Percentiles rank a stretch among this genome's conserved stretches.
Evolutionary conservation across 2,888 invertebrate species (phyloP).

Genomic region (Oasisia sp.): DNA sequence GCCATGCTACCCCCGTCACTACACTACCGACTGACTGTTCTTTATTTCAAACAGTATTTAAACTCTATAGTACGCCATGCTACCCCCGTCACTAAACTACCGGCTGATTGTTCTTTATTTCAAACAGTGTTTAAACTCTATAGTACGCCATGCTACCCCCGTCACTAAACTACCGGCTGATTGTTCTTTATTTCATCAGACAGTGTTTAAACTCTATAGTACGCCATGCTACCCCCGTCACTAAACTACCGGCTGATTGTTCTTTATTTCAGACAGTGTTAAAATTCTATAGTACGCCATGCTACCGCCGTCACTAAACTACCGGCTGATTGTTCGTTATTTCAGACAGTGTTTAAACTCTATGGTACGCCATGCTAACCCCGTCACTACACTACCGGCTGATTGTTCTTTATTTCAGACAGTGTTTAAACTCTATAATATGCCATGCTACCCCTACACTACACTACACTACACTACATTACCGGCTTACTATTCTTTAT

Average conservation of each 20-base stretch:
- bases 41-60: neutral
- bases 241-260: neutral
- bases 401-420: conserved; percentile 6
- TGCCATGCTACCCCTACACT: neutral
- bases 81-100: neutral
- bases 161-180: neutral
- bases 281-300: neutral
- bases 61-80: neutral
- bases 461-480: neutral
- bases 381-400: neutral
- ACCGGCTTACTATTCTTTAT: neutral
- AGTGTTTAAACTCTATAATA: neutral
- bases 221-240: neutral
- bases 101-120: neutral
- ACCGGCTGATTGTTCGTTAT: neutral
- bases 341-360: neutral
- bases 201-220: neutral
- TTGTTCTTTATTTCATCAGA: conserved; percentile 13
- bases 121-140: neutral
- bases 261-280: conserved; percentile 7
- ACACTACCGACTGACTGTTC: neutral
- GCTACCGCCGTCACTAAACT: neutral
- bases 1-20: neutral
- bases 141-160: neutral
- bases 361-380: neutral